Conservation (phyloP, 2,888 invertebrate species). For the Empis stercorea region DNA sequence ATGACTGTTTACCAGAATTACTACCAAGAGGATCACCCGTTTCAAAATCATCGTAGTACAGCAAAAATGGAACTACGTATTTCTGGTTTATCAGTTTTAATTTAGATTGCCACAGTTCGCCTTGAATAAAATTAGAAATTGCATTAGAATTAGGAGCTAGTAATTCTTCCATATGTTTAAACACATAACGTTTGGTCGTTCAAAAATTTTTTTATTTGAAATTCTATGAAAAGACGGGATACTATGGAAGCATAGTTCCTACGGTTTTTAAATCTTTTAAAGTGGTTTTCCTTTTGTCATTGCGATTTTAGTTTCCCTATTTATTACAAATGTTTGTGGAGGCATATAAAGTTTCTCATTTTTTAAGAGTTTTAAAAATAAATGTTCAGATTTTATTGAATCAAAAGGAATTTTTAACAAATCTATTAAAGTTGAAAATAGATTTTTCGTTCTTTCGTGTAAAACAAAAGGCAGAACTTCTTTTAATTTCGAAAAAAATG, state of each 20-base stretch:
- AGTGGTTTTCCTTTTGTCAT: background rate
- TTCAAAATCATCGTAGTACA: slow-evolving; percentile 4
- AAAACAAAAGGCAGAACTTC: background rate
- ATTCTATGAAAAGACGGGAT: too few species aligned
- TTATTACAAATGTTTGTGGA: background rate
- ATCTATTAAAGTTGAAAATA: background rate
- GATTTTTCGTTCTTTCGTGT: background rate
- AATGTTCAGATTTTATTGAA: background rate
- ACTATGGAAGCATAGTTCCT: background rate
- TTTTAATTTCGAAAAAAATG: background rate
- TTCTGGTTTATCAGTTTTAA: slow-evolving; percentile 4
- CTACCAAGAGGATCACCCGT: slow-evolving; percentile 3
- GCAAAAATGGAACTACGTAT: slow-evolving; percentile 4
- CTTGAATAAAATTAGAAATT: slow-evolving; percentile 4
- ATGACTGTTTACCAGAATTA: slow-evolving; percentile 4
- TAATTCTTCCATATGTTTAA: background rate
- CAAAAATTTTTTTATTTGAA: background rate
- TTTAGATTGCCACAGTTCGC: slow-evolving; percentile 5
- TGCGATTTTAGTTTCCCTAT: background rate
- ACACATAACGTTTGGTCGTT: slow-evolving; percentile 1
- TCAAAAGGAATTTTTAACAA: background rate
- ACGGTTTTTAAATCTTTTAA: background rate
- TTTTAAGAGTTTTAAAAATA: background rate
- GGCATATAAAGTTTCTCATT: background rate
- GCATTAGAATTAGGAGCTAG: background rate